Evolutionary conservation across 2,113 vertebrate species (phyloP).

Genomic region (Crotalus viridis): DNA sequence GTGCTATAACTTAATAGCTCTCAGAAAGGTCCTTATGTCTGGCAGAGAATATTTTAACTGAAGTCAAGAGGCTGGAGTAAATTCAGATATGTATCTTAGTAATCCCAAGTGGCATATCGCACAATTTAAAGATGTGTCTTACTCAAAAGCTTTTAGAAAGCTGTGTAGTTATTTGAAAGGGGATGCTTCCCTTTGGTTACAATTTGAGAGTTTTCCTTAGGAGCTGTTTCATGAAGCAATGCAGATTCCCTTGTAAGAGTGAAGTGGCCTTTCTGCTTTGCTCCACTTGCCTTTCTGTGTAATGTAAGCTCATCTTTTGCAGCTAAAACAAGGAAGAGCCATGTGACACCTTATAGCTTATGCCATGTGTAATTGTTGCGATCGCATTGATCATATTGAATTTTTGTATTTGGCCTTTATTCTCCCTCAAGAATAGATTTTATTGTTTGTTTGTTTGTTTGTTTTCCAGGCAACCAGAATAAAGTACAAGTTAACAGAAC

Average conservation of each 20-base stretch:
- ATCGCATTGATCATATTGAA: background rate
- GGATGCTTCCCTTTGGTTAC: background rate
- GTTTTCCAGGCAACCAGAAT: background rate
- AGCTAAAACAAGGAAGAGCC: background rate
- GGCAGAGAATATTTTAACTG: background rate
- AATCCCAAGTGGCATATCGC: background rate
- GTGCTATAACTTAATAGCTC: conserved; percentile 23
- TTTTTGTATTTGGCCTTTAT: background rate
- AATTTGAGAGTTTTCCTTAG: background rate
- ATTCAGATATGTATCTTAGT: background rate
- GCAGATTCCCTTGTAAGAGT: background rate
- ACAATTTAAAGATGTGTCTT: background rate
- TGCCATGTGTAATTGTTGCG: background rate
- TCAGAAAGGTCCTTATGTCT: background rate
- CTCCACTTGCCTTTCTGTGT: background rate
- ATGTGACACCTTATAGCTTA: background rate
- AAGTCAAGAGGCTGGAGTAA: background rate
- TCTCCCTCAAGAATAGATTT: background rate
- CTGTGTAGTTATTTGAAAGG: background rate
- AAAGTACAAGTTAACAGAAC: background rate
- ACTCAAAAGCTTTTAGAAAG: background rate
- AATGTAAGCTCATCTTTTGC: background rate
- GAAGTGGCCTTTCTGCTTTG: background rate
- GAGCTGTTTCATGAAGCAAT: background rate
- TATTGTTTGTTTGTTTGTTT: background rate